Evolutionary conservation across 2,888 invertebrate genomes (phyloP), one percentile per base, ranked within the genome.

Genomic region (Tuta absoluta): DNA sequence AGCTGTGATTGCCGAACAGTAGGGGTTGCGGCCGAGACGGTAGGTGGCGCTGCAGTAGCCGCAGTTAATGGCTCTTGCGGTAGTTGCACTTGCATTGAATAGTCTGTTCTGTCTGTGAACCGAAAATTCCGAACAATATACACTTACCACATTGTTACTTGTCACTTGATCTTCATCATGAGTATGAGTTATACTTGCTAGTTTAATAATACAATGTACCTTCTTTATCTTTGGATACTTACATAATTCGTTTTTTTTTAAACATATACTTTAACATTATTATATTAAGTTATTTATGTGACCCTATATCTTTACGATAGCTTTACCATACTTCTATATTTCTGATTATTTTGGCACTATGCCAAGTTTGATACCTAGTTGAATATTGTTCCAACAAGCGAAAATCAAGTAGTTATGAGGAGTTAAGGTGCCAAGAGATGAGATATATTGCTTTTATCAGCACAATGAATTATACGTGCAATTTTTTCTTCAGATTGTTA

Each of bases 321-420:
- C 63, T 1, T 12, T 41, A 60, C 11, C 65, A 56, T 69, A 69
- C 61, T 24, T 61, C 61, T 61, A 28, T 70, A 75, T 76, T 77
- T 72, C 66, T 64, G 67, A 69, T 68, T 67, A 63, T 48, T 33
- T 76, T 84, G 84, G 84, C 80, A 53, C 17, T 2, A 65, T 19
- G 73, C 82, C 84, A 84, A 75, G 72, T 70, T 69, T 71, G 69
- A 75, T 72, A 76, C 74, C 75, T 74, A 72, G 73, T 76, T 68
- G 71, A 73, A 73, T 73, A 68, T 72, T 65, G 70, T 71, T 71
- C 73, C 56, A 58, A 23, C 60, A 60, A 64, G 41, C 33, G 56
- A 48, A 63, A 48, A 63, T 61, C 41, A 21, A 38, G 45, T 60
- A 38, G 63, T 51, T 60, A 59, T 62, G 33, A 17, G 65, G 66